phyloP scores from a whole-genome alignment of 1,140 invertebrate genomes.

The Sogatella furcifera region DNA sequence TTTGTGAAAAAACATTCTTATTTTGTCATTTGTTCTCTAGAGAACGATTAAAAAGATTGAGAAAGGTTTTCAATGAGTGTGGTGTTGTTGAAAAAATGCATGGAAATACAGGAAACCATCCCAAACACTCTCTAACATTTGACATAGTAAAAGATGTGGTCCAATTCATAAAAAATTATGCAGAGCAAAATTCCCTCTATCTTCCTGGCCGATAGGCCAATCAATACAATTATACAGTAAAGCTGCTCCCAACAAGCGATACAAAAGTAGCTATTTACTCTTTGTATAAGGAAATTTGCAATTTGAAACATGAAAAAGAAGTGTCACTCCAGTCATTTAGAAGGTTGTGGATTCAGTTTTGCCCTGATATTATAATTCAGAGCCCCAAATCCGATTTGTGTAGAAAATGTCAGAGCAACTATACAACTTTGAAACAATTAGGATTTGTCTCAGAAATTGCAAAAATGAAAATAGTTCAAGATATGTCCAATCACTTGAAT shows the following conservation, averaged over 20 bases:
- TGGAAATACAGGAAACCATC: slow-evolving; percentile 5
- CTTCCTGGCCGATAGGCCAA: slow-evolving; percentile 2
- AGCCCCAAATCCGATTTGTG: slow-evolving; percentile 3
- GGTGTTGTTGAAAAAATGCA: not conserved
- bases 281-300: slow-evolving; percentile 8
- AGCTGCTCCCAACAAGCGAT: slow-evolving; percentile 7
- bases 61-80: slow-evolving; percentile 1
- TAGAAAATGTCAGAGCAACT: not conserved
- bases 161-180: slow-evolving; percentile 12
- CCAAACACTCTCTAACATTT: not conserved
- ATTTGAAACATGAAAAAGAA: not conserved
- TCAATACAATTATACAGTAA: slow-evolving; percentile 5
- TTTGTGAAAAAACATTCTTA: slow-evolving; percentile 8
- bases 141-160: slow-evolving; percentile 7
- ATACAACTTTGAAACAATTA: not conserved
- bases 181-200: slow-evolving; percentile 6
- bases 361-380: not conserved
- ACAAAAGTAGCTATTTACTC: not conserved
- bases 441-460: not conserved
- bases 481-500: not conserved
- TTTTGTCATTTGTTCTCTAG: not conserved
- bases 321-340: not conserved
- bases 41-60: slow-evolving; percentile 9
- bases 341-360: slow-evolving; percentile 1
- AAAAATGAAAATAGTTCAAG: not conserved